phyloP scores from a whole-genome alignment of 2,797 vertebrate genomes.

The Helarctos malayanus region DNA sequence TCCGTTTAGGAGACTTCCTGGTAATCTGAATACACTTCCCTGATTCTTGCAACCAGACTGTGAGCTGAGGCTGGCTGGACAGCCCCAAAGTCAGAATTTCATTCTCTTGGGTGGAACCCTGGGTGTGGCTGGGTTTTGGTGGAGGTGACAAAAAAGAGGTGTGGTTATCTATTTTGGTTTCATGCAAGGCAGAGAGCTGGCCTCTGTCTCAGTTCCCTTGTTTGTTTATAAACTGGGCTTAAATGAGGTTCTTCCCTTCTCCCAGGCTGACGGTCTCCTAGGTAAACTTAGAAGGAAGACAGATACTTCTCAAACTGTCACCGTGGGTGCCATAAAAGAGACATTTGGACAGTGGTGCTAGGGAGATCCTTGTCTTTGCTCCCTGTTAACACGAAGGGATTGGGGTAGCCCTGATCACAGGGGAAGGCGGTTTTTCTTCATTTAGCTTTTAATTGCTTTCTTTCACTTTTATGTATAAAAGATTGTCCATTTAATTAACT shows the following conservation, averaged over 20 bases:
- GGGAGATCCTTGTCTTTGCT: conserved; percentile 63
- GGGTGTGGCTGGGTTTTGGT: conserved; percentile 48
- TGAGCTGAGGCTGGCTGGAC: not conserved
- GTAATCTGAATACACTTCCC: not conserved
- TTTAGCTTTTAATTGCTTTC: conserved; percentile 89
- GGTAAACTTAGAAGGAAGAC: conserved; percentile 81
- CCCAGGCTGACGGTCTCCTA: conserved; percentile 49
- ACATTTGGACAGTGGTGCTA: conserved; percentile 65
- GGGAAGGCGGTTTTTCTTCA: conserved; percentile 84
- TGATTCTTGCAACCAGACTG: not conserved
- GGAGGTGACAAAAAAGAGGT: conserved; percentile 11
- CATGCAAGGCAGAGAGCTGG: conserved; percentile 13
- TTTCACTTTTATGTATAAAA: conserved; percentile 92
- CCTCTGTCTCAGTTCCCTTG: conserved; percentile 49
- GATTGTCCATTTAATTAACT: conserved; percentile 94
- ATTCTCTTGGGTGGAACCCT: conserved; percentile 7
- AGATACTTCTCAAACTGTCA: conserved; percentile 69
- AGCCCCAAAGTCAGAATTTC: conserved; percentile 5
- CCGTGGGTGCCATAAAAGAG: conserved; percentile 78
- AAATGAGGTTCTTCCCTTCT: not conserved
- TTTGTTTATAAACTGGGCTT: conserved; percentile 81
- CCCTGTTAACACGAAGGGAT: conserved; percentile 58
- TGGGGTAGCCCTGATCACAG: conserved; percentile 78
- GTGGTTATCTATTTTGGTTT: conserved; percentile 2
- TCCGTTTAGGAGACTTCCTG: not conserved